These are phyloP conservation scores for Frieseomelitta varia DNA, from an alignment of 1,140 invertebrate genomes.

Conservation along the genomic window DNA sequence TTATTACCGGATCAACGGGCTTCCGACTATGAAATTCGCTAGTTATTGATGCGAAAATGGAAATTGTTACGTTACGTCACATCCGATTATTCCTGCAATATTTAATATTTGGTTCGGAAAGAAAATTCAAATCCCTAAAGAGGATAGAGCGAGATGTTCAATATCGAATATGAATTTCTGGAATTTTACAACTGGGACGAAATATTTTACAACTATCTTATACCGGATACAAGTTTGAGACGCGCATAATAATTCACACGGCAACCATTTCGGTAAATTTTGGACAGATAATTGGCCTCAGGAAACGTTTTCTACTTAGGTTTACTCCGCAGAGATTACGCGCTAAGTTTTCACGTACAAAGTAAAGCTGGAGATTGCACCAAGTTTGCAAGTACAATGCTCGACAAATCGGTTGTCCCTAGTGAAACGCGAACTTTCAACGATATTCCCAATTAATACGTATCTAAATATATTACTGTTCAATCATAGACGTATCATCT, in stretches of 20 bases:
- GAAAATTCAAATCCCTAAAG: not conserved
- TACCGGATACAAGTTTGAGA: not conserved
- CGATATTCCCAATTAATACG: not conserved
- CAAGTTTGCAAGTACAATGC: not conserved
- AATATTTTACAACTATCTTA: not conserved
- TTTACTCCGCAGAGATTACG: constrained; percentile 3
- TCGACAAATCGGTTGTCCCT: constrained; percentile 1
- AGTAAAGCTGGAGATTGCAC: not conserved
- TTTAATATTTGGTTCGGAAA: not conserved
- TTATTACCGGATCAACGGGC: constrained; percentile 2
- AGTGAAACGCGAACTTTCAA: not conserved
- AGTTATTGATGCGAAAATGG: constrained; percentile 7
- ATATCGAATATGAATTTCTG: not conserved
- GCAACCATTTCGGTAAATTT: not conserved
- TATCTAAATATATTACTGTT: not conserved
- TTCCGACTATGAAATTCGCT: not conserved
- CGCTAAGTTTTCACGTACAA: not conserved
- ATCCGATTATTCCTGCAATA: no score
- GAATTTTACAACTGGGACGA: not conserved
- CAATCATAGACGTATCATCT: not conserved
- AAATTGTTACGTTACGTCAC: not conserved
- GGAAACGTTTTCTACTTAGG: constrained; percentile 20
- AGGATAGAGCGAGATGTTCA: not conserved
- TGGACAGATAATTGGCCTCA: no score
- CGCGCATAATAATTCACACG: no score